A percentile compares a stretch with the other conserved stretches of the same genome.
Evolutionary conservation across 2,888 invertebrate species (phyloP).

Genomic region (Tanytarsus gracilentus): DNA sequence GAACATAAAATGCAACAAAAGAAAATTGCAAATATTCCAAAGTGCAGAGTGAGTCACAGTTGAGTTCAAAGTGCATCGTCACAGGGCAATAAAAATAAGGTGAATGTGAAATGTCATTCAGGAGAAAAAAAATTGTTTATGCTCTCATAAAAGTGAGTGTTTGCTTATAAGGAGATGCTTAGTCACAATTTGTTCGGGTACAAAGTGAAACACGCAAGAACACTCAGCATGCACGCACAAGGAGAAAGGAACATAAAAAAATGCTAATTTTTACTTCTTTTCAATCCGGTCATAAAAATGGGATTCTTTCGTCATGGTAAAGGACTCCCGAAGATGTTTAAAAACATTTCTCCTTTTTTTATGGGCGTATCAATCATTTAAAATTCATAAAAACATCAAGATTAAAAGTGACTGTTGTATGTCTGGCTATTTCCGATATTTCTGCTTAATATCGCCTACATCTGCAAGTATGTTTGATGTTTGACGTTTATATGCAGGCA

Average conservation of each 20-base stretch:
- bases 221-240: too few species aligned
- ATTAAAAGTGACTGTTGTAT: too few species aligned
- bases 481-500: background rate
- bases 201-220: background rate
- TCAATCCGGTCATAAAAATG: slow-evolving; percentile 1
- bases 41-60: background rate
- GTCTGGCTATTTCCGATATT: too few species aligned
- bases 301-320: slow-evolving; percentile 3
- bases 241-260: background rate
- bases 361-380: slow-evolving; percentile 5
- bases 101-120: slow-evolving; percentile 23
- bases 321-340: background rate
- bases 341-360: slow-evolving; percentile 1
- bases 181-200: slow-evolving; percentile 5
- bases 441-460: too few species aligned
- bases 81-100: slow-evolving; percentile 7
- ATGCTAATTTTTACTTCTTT: background rate
- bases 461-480: background rate
- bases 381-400: background rate
- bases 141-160: slow-evolving; percentile 22
- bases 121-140: background rate
- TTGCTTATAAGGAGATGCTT: background rate
- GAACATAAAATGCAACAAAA: background rate
- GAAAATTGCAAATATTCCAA: background rate
- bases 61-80: slow-evolving; percentile 2